These are phyloP conservation scores for Yasuhikotakia modesta DNA, from an alignment of 2,797 vertebrate species.

Conservation along the genomic window DNA sequence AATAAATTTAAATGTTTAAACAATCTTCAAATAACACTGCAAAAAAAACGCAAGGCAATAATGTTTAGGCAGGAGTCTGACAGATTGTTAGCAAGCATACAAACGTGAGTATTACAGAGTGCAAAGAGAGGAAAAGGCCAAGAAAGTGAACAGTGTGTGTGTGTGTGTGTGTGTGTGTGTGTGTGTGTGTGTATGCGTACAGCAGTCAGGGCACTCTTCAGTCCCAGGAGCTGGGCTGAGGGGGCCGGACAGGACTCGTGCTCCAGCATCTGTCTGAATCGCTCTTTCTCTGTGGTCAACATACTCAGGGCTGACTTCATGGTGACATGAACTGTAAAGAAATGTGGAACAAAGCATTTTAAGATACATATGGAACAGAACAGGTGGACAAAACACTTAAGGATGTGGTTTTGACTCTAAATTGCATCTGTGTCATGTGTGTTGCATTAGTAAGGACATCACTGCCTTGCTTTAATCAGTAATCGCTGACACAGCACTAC, in stretches of 20 bases:
- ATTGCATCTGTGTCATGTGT: neutral
- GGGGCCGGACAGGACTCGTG: conserved; percentile 80
- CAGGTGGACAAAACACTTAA: neutral
- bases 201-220: conserved; percentile 85
- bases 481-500: neutral
- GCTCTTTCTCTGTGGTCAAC: conserved; percentile 86
- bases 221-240: conserved; percentile 85
- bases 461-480: neutral
- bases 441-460: neutral
- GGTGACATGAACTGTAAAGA: conserved; percentile 84
- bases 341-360: conserved; percentile 17
- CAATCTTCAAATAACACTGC: no score
- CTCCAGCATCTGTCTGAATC: conserved; percentile 87
- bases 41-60: conserved; percentile 5
- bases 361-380: neutral
- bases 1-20: neutral
- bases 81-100: conserved; percentile 15
- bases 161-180: conserved; percentile 22
- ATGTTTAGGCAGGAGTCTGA: neutral
- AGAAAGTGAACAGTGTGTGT: neutral
- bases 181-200: conserved; percentile 72
- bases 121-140: neutral
- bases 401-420: no score
- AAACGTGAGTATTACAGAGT: conserved; percentile 17
- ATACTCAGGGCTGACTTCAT: conserved; percentile 88